Evolutionary conservation across 2,888 invertebrate genomes (phyloP), one percentile per base, ranked within the genome.

Genomic region (Drosophila neutralis): DNA sequence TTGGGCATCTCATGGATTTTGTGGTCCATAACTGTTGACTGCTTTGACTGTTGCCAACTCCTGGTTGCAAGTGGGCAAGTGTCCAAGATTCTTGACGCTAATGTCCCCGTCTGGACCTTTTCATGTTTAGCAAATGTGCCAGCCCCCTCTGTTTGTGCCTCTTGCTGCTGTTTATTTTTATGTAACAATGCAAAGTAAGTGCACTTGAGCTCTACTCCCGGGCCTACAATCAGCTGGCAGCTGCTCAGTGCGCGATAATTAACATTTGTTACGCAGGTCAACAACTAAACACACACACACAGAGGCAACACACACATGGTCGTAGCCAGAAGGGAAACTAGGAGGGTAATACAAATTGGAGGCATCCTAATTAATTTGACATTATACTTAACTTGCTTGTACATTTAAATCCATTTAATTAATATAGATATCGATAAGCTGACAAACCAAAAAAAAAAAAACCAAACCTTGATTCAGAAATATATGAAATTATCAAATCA

Each of bases 111-210:
- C 83, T 74, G 85, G 83, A 74, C 87, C 84, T 75, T 83, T 79
- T 69, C 64, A 40, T 64, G 69, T 57, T 45, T 42, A 27, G 45
- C 69, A 64, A 57, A 8, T 24, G 33, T 54, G 13, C 36, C 36
- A 11, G 24, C 15, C 24, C 29, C 4, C 11, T 24, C 27, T 3
- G 21, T 15, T 29, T 51, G 57, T 45, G 64, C 72, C 69, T 61
- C 76, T 36, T 60, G 80, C 11, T 21, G 72, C 72, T 79, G 80
- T 88, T 86, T 83, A 68, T 86, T 86, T 83, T 86, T 88, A 85
- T 88, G 79, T 73, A 82, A 86, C 86, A 86, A 76, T 82, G 84
- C 86, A 83, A 86, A 86, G 76, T 88, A 86, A 88, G 88, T 88
- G 85, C 85, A 86, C 88, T 86, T 75, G 83, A 80, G 88, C 66